Percentiles rank a stretch among this genome's conserved stretches.
phyloP scores from a whole-genome alignment of 2,797 vertebrate genomes.

The Onychomys torridus region DNA sequence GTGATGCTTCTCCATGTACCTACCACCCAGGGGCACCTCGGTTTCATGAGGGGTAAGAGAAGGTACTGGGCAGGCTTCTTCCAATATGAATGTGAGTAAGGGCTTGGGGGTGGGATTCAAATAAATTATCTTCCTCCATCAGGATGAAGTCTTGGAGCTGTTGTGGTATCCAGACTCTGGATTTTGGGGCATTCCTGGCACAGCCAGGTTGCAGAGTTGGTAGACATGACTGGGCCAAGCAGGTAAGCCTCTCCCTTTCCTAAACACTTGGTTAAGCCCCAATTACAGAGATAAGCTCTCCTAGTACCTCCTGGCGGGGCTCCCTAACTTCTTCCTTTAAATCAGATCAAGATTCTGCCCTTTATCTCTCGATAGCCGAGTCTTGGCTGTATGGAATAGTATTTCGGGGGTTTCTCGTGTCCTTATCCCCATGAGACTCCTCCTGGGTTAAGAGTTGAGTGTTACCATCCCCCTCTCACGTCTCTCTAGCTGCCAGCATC shows the following conservation, averaged over 20 bases:
- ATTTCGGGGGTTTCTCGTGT: slow-evolving; percentile 14
- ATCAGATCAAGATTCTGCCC: background rate
- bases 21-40: slow-evolving; percentile 94
- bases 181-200: slow-evolving; percentile 95
- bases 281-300: slow-evolving; percentile 28
- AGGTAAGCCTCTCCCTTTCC: slow-evolving; percentile 84
- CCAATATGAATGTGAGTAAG: slow-evolving; percentile 17
- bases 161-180: slow-evolving; percentile 93
- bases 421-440: background rate
- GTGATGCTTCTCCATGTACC: slow-evolving; percentile 90
- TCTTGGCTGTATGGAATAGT: slow-evolving; percentile 7
- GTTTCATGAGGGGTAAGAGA: slow-evolving; percentile 96
- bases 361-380: background rate
- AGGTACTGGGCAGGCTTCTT: slow-evolving; percentile 41
- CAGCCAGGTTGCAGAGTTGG: slow-evolving; percentile 94
- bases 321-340: slow-evolving; percentile 47
- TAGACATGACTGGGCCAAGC: slow-evolving; percentile 92
- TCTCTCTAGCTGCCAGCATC: slow-evolving; percentile 87
- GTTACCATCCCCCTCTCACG: slow-evolving; percentile 85
- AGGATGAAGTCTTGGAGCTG: slow-evolving; percentile 99
- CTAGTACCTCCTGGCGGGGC: background rate
- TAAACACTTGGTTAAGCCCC: slow-evolving; percentile 34
- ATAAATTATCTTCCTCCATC: slow-evolving; percentile 56
- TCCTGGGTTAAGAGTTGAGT: slow-evolving; percentile 9
- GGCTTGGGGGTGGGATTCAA: slow-evolving; percentile 11